These are phyloP conservation scores for Hiodon tergisus DNA, from an alignment of 2,113 vertebrate genomes.

Conservation along the genomic window DNA sequence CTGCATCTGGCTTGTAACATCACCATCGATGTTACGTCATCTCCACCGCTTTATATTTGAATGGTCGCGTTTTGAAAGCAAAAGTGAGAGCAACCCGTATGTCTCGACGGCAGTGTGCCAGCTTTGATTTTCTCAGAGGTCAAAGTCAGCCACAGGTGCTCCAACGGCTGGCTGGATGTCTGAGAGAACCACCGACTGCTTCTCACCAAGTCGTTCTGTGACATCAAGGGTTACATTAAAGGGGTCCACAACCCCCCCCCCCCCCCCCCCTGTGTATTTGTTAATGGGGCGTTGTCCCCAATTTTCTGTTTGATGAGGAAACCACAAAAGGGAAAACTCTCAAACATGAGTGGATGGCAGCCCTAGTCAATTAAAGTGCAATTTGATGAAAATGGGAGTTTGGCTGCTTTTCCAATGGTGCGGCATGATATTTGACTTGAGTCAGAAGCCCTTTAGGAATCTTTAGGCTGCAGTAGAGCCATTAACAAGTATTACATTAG, in stretches of 20 bases:
- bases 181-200: not conserved
- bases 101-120: too few species aligned
- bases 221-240: not conserved
- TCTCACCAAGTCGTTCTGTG: not conserved
- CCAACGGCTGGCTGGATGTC: constrained; percentile 1
- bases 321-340: constrained; percentile 24
- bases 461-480: constrained; percentile 27
- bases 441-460: constrained; percentile 29
- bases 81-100: too few species aligned
- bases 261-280: not conserved
- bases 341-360: constrained; percentile 16
- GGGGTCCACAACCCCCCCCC: too few species aligned
- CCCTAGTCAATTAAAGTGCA: constrained; percentile 19
- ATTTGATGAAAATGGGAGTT: constrained; percentile 26
- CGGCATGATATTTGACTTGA: constrained; percentile 24
- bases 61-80: too few species aligned
- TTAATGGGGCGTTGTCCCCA: constrained; percentile 18
- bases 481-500: constrained; percentile 36
- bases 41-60: too few species aligned
- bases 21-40: too few species aligned
- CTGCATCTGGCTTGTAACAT: too few species aligned
- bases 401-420: constrained; percentile 20
- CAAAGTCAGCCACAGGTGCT: not conserved
- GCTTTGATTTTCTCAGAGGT: too few species aligned
- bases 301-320: constrained; percentile 14